Conservation (phyloP, 1,140 invertebrate genomes). For the Pogonomyrmex barbatus region DNA sequence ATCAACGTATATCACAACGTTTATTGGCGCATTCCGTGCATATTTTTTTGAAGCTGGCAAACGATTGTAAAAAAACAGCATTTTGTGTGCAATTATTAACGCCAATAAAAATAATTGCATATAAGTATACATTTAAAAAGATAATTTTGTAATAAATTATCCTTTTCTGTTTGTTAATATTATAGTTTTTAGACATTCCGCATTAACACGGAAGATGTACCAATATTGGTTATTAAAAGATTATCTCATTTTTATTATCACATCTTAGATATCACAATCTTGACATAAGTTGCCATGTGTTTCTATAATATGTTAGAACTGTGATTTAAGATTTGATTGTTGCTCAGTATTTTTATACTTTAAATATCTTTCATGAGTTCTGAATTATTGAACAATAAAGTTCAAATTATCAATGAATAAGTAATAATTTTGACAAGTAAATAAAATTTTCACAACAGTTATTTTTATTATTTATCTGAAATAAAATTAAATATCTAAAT, state of each 20-base stretch:
- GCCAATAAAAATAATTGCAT: background rate
- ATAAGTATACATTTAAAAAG: background rate
- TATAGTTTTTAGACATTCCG: slow-evolving; percentile 5
- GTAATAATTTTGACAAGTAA: background rate
- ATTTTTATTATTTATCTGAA: background rate
- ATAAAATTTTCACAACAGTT: background rate
- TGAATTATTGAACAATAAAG: background rate
- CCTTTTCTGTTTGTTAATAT: background rate
- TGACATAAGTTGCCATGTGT: background rate
- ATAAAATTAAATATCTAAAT: slow-evolving; percentile 9
- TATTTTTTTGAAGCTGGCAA: background rate
- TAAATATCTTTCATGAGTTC: background rate
- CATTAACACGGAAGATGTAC: background rate
- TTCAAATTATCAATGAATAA: slow-evolving; percentile 12
- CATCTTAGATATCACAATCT: background rate
- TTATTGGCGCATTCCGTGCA: slow-evolving; percentile 5
- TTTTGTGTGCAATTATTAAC: slow-evolving; percentile 33
- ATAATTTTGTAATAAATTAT: slow-evolving; percentile 10
- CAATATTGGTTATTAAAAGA: background rate
- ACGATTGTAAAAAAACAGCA: background rate
- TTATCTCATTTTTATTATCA: background rate
- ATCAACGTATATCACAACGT: background rate
- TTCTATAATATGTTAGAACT: background rate
- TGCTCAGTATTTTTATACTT: slow-evolving; percentile 17
- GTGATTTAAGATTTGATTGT: background rate